A percentile compares a stretch with the other conserved stretches of the same genome.
Evolutionary conservation across 1,140 invertebrate species (phyloP).

Genomic region (Caenorhabditis tropicalis): DNA sequence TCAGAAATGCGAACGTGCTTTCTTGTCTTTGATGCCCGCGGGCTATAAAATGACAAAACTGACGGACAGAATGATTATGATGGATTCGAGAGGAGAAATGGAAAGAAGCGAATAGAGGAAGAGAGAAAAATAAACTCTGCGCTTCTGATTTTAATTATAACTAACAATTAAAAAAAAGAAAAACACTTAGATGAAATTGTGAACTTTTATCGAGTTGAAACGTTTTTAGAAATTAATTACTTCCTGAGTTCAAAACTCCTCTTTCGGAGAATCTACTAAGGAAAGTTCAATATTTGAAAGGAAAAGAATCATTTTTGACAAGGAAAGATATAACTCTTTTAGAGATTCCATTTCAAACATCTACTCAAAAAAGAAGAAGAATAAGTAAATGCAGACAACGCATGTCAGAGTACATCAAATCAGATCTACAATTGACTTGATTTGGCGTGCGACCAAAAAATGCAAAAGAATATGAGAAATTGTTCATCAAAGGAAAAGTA

Average conservation of each 20-base stretch:
- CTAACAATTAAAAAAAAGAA: not conserved
- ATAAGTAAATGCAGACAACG: too few species aligned
- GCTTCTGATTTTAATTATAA: not conserved
- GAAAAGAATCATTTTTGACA: too few species aligned
- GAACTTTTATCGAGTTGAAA: too few species aligned
- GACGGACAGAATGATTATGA: slow-evolving; percentile 14
- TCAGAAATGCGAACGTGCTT: not conserved
- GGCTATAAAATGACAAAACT: slow-evolving; percentile 26
- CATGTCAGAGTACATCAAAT: not conserved
- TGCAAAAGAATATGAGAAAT: not conserved
- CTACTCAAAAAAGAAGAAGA: not conserved
- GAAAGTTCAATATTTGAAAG: too few species aligned
- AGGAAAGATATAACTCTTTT: too few species aligned
- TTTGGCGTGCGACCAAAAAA: not conserved
- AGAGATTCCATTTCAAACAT: not conserved
- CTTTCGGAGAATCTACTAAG: too few species aligned
- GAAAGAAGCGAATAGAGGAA: not conserved
- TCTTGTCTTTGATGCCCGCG: not conserved
- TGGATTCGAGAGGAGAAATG: not conserved
- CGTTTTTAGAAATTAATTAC: too few species aligned
- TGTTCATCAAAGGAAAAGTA: slow-evolving; percentile 26
- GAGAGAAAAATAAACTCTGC: not conserved
- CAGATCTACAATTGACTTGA: not conserved
- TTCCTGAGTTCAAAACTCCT: too few species aligned
- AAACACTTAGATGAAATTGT: too few species aligned